Conservation (phyloP, 2,888 invertebrate species). For the Dynastes hyllus region DNA sequence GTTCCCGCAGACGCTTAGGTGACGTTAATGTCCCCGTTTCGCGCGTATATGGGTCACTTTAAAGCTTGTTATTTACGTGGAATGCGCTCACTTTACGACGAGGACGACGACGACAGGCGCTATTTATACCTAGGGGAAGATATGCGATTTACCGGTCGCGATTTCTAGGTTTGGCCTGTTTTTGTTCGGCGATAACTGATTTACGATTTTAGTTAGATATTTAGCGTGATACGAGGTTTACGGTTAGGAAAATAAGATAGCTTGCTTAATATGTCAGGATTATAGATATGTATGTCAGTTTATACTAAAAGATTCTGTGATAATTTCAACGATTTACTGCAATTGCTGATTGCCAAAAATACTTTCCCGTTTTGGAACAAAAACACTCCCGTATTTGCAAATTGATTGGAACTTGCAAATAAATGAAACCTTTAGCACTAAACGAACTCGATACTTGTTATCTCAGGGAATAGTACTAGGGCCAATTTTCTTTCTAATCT, state of each 20-base stretch:
- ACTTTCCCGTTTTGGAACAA: no score
- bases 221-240: background rate
- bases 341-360: no score
- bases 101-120: background rate
- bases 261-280: no score
- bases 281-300: no score
- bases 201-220: slow-evolving; percentile 7
- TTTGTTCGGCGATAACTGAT: slow-evolving; percentile 17
- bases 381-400: no score
- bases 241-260: background rate
- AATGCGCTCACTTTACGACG: slow-evolving; percentile 1
- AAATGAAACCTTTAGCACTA: no score
- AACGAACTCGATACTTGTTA: no score
- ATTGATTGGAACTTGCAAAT: no score
- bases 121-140: background rate
- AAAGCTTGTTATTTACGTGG: slow-evolving; percentile 35
- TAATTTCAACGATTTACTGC: no score
- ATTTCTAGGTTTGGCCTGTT: slow-evolving; percentile 3
- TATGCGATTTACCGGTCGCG: background rate
- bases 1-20: slow-evolving; percentile 18
- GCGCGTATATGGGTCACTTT: slow-evolving; percentile 21
- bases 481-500: no score
- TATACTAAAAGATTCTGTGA: no score
- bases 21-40: slow-evolving; percentile 22
- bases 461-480: no score